phyloP scores from a whole-genome alignment of 2,888 invertebrate genomes.

The Elmis aenea region DNA sequence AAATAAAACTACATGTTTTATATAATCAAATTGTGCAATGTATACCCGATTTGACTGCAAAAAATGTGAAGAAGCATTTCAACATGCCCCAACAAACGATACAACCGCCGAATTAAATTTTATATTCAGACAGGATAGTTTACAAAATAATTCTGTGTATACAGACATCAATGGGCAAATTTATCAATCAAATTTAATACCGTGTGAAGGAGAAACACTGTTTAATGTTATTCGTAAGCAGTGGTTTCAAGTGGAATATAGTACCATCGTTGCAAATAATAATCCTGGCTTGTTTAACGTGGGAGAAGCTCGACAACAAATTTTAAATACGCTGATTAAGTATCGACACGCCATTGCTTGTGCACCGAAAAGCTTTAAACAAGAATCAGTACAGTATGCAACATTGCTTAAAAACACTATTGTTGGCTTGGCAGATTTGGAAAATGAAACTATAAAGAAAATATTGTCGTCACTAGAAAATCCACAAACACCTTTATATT shows the following conservation, averaged over 20 bases:
- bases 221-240: constrained; percentile 26
- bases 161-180: constrained; percentile 13
- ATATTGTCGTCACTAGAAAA: constrained; percentile 13
- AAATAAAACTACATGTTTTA: too few species aligned
- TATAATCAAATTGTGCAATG: too few species aligned
- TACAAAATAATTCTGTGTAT: too few species aligned
- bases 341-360: constrained; percentile 11
- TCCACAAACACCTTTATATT: constrained; percentile 13
- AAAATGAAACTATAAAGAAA: constrained; percentile 13
- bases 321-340: constrained; percentile 15
- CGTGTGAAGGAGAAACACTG: constrained; percentile 15
- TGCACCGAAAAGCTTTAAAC: constrained; percentile 1
- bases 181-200: constrained; percentile 16
- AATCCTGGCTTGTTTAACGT: constrained; percentile 21
- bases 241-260: constrained; percentile 35
- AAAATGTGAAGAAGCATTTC: too few species aligned
- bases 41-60: too few species aligned
- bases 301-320: constrained; percentile 24
- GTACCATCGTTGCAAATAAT: constrained; percentile 28
- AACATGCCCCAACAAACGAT: too few species aligned
- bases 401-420: constrained; percentile 17
- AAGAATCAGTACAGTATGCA: constrained; percentile 7
- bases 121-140: too few species aligned
- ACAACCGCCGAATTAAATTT: too few species aligned
- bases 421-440: constrained; percentile 16